Evolutionary conservation across 2,888 invertebrate genomes (phyloP).

Genomic region (Tiliacea aurago): DNA sequence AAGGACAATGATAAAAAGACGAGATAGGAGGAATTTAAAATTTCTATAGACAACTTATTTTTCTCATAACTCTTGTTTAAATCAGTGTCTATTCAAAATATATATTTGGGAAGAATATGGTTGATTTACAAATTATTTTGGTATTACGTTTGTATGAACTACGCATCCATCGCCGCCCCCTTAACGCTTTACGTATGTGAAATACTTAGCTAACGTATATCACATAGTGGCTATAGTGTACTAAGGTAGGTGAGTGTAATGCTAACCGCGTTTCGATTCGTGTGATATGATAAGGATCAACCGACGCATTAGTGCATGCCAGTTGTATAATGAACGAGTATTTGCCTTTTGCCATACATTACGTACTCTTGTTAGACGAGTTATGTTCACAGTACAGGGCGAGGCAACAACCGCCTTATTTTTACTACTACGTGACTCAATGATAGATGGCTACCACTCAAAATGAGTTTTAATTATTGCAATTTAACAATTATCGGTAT

Average conservation of each 20-base stretch:
- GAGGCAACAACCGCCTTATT: constrained; percentile 34
- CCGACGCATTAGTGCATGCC: constrained; percentile 68
- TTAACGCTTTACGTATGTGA: neutral
- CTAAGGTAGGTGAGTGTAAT: constrained; percentile 5
- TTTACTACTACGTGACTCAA: constrained; percentile 44
- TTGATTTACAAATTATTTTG: too few species aligned
- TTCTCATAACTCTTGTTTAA: too few species aligned
- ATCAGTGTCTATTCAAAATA: too few species aligned
- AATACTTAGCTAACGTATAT: neutral
- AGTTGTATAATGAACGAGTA: constrained; percentile 69
- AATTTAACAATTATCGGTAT: constrained; percentile 57
- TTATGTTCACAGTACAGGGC: constrained; percentile 35
- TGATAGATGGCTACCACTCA: constrained; percentile 44
- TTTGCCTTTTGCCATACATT: constrained; percentile 55
- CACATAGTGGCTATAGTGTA: constrained; percentile 10
- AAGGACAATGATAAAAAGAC: too few species aligned
- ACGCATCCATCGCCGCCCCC: too few species aligned
- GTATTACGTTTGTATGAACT: too few species aligned
- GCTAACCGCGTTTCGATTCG: constrained; percentile 61
- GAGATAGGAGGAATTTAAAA: too few species aligned
- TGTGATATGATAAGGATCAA: constrained; percentile 68
- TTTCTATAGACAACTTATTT: too few species aligned
- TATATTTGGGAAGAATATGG: too few species aligned
- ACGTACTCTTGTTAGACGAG: constrained; percentile 55
- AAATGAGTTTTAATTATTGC: constrained; percentile 55